Conservation (phyloP, 2,797 vertebrate species). For the Epinephelus coioides region DNA sequence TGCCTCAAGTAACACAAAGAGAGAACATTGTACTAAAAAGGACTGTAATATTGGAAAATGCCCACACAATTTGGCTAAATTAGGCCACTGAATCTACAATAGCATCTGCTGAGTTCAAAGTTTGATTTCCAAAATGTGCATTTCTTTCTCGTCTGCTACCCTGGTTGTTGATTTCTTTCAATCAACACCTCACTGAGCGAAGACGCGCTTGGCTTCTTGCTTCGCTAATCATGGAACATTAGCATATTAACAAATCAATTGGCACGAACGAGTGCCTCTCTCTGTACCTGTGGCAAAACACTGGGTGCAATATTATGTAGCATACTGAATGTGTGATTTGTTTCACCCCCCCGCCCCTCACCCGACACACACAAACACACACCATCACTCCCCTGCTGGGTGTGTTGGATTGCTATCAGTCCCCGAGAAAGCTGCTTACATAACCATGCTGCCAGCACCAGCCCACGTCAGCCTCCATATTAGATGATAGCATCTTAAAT, state of each 20-base stretch:
- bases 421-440: slow-evolving; percentile 79
- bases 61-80: neutral
- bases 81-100: neutral
- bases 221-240: slow-evolving; percentile 67
- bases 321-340: slow-evolving; percentile 65
- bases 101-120: slow-evolving; percentile 12
- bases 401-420: slow-evolving; percentile 78
- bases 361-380: slow-evolving; percentile 41
- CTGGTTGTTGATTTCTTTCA: slow-evolving; percentile 54
- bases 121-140: slow-evolving; percentile 36
- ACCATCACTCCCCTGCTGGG: slow-evolving; percentile 71
- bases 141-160: slow-evolving; percentile 38
- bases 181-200: slow-evolving; percentile 72
- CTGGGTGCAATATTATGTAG: slow-evolving; percentile 61
- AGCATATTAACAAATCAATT: slow-evolving; percentile 83
- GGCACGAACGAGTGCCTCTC: slow-evolving; percentile 56
- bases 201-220: slow-evolving; percentile 25
- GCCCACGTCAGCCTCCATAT: slow-evolving; percentile 75
- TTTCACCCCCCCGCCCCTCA: slow-evolving; percentile 53
- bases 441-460: slow-evolving; percentile 72
- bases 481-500: slow-evolving; percentile 75
- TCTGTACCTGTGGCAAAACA: slow-evolving; percentile 78
- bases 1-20: neutral
- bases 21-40: neutral
- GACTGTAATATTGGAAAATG: neutral